These are phyloP conservation scores for Cybosia mesomella DNA, from an alignment of 2,888 invertebrate species.

Conservation along the genomic window DNA sequence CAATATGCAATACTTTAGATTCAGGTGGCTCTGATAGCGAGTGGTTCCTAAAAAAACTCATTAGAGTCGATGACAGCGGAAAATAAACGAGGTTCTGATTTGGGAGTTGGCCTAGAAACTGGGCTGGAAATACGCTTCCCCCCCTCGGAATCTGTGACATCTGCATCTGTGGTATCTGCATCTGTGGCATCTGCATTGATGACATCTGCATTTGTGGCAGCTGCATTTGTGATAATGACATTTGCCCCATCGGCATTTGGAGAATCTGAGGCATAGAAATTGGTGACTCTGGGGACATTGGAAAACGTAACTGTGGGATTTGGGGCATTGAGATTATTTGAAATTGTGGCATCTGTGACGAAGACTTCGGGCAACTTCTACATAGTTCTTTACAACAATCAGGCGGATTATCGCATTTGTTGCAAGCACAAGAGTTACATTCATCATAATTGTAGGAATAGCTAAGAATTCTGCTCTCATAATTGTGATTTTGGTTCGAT, in stretches of 20 bases:
- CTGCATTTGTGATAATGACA: slow-evolving; percentile 25
- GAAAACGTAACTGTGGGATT: slow-evolving; percentile 11
- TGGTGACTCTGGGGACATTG: slow-evolving; percentile 1
- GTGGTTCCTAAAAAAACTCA: slow-evolving; percentile 9
- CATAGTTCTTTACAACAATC: slow-evolving; percentile 58
- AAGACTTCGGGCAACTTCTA: slow-evolving; percentile 36
- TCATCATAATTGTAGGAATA: slow-evolving; percentile 33
- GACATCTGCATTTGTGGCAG: slow-evolving; percentile 17
- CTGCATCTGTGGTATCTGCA: slow-evolving; percentile 10
- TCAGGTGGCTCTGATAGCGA: not conserved
- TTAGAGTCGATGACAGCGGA: slow-evolving; percentile 8
- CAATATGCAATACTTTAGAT: not conserved
- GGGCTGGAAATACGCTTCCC: not conserved
- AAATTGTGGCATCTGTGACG: slow-evolving; percentile 7
- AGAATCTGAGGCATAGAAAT: slow-evolving; percentile 13
- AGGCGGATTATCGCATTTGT: slow-evolving; percentile 49
- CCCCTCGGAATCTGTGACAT: slow-evolving; percentile 1
- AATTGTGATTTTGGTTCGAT: slow-evolving; percentile 13
- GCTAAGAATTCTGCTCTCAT: not conserved
- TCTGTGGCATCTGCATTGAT: slow-evolving; percentile 13
- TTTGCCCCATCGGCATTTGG: not conserved
- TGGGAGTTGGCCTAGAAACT: not conserved
- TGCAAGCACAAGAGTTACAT: slow-evolving; percentile 52
- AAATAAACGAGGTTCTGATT: slow-evolving; percentile 11
- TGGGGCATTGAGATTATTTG: slow-evolving; percentile 12